Evolutionary conservation across 2,797 vertebrate species (phyloP).

Genomic region (Accipiter minullus): DNA sequence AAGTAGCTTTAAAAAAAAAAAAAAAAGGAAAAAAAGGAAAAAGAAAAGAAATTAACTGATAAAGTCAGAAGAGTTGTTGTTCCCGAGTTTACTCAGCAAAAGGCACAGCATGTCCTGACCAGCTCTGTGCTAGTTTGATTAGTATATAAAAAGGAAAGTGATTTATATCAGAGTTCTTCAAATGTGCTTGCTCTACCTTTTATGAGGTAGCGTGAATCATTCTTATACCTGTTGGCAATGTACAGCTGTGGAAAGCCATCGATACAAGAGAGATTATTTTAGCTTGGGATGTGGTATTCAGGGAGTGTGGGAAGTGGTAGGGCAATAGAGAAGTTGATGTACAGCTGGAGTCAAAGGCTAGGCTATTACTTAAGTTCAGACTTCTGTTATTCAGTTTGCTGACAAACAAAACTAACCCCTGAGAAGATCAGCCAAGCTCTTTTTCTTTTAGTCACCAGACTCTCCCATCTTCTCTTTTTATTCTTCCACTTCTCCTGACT

Average conservation of each 20-base stretch:
- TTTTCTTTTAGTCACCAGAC: conserved; percentile 32
- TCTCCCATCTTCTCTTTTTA: not conserved
- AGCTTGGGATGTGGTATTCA: not conserved
- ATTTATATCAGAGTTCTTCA: not conserved
- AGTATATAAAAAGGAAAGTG: not conserved
- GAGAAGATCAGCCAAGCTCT: conserved; percentile 39
- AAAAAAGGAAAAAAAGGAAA: not conserved
- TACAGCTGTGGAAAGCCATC: not conserved
- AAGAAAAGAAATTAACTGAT: not conserved
- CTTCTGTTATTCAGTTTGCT: conserved; percentile 51
- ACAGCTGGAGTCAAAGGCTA: conserved; percentile 53
- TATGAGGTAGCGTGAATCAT: not conserved
- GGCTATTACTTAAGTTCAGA: conserved; percentile 27
- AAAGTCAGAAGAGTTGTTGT: not conserved
- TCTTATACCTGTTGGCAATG: not conserved
- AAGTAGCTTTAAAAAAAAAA: not conserved
- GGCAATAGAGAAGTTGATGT: conserved; percentile 10
- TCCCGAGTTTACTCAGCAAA: not conserved
- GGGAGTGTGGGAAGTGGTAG: not conserved
- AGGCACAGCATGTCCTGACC: not conserved
- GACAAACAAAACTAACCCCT: conserved; percentile 48
- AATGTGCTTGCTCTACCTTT: not conserved
- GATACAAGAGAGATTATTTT: not conserved
- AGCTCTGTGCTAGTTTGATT: not conserved
- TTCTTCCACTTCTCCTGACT: not conserved